Percentiles rank a stretch among this genome's conserved stretches.
Conservation (phyloP, 2,797 vertebrate species). For the Leontocebus nigricollis region DNA sequence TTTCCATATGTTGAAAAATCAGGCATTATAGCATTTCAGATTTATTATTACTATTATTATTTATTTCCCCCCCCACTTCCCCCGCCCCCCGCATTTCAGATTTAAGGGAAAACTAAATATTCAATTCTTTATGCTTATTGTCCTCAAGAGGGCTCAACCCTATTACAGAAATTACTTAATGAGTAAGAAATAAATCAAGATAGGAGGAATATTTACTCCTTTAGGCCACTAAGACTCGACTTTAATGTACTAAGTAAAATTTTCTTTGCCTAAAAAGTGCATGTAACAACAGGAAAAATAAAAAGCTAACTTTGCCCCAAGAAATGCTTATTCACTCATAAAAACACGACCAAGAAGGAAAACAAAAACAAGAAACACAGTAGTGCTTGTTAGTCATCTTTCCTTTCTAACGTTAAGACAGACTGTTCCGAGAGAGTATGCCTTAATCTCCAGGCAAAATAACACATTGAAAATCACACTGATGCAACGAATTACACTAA, state of each 20-base stretch:
- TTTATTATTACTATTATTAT: background rate
- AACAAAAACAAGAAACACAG: background rate
- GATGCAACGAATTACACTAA: background rate
- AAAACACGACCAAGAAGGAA: background rate
- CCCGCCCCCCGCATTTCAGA: background rate
- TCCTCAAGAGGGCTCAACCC: background rate
- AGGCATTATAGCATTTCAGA: background rate
- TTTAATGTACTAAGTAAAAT: background rate
- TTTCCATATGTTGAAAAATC: background rate
- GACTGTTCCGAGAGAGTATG: background rate
- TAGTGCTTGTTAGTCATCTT: background rate
- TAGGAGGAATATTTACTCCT: background rate
- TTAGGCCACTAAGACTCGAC: background rate
- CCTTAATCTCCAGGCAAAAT: background rate
- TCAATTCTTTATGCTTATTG: background rate
- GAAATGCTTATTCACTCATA: background rate
- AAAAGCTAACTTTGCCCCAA: background rate
- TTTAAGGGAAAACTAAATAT: background rate
- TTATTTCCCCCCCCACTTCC: no score
- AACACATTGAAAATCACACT: background rate
- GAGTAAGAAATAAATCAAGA: background rate
- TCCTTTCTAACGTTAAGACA: background rate
- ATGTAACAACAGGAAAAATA: background rate
- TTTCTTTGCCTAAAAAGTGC: background rate
- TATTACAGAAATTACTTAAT: background rate